Evolutionary conservation across 2,888 invertebrate genomes (phyloP), one percentile per base, ranked within the genome.

Genomic region (Agapostemon virescens): DNA sequence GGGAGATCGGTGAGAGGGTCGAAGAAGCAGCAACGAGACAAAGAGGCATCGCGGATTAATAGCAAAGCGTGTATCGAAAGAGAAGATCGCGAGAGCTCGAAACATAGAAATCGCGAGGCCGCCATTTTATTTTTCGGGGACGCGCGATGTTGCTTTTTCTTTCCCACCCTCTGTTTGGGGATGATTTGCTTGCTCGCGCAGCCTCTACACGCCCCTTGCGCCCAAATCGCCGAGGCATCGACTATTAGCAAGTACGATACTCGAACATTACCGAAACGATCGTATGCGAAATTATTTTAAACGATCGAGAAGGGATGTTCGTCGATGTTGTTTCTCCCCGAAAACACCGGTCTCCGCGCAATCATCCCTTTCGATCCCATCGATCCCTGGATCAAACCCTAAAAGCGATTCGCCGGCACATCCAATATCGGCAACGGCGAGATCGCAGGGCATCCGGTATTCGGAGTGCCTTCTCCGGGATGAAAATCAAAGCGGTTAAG

Each of bases 91-190:
- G 36, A 20, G n/a, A 49, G 49, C 20, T 7, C 0, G 58, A 33
- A 30, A 33, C 33, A 58, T 30, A 20, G 30, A 17, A 13, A 23
- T n/a, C 33, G 63, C 13, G 52, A 45, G 15, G 33, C 70, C 81
- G 86, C 87, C 86, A 87, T 87, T 86, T 88, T 86, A 82, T 84
- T 85, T 85, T 75, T 71, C 79, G 61, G 42, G 69, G 30, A 58
- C 26, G 49, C 23, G 55, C 70, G 30, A 33, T 38, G 70, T 17
- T 23, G 73, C 52, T 81, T 79, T 82, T 82, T 76, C 76, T 82
- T 76, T 82, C 69, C 82, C 75, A 68, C 72, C 83, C 82, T 68
- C 36, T 52, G 45, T 30, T 23, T 63, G 69, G 79, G 77, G 74
- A 58, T 61, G 76, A 73, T 58, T 15, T 69, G 64, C 79, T 79